Evolutionary conservation across 2,888 invertebrate species (phyloP), one percentile per base, ranked within the genome.

Genomic region (Erebia palarica): DNA sequence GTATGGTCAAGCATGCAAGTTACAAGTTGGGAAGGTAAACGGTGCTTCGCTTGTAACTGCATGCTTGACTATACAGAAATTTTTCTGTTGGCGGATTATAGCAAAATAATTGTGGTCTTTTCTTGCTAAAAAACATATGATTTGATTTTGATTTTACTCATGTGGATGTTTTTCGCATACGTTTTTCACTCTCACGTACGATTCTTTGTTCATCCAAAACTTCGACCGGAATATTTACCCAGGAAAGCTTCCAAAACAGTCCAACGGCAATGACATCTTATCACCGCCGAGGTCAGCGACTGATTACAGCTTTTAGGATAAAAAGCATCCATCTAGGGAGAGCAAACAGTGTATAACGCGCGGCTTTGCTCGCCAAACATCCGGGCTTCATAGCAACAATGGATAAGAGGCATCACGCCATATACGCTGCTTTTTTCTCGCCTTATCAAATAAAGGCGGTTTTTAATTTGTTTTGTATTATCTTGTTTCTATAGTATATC

Each of bases 241-340:
- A 60, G 53, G 57, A 66, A 61, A 63, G 49, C 42, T 60, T 58
- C 55, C 60, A 68, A 66, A 69, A 71, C 68, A 66, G 66, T 64
- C 16, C 9, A 60, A 42, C 8, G 63, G 14, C 73, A 71, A 57
- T 64, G 75, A 65, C 69, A 66, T 68, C 18, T 65, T 69, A 69
- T 69, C 69, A 65, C 42, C 3, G n/a, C 49, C 49, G 49, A 53
- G 74, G 74, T 74, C 73, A 70, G 58, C 64, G 70, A 68, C 74
- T 70, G 75, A 75, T 75, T 71, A 73, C 58, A 67, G 13, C 21
- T 70, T 65, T 71, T 72, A 71, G 71, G 73, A 73, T 73, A 73
- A 69, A 67, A 69, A 68, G 57, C 73, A 69, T 72, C 69, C 73
- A 73, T 73, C 72, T 69, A 72, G 60, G 72, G 67, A 71, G 73